Evolutionary conservation across 2,113 vertebrate genomes (phyloP).

Genomic region (Neogobius melanostomus): DNA sequence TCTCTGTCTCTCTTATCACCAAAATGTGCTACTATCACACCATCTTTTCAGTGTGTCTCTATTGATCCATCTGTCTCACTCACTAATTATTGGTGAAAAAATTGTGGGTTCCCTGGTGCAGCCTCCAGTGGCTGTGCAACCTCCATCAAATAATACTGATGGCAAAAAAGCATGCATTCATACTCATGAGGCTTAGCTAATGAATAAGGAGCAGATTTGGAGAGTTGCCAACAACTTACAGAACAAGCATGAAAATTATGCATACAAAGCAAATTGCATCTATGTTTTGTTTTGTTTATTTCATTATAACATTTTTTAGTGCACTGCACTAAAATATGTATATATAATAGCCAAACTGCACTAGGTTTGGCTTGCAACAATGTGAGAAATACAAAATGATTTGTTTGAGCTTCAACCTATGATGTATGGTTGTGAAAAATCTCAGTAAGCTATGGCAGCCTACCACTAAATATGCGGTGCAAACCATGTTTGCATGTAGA

Average conservation of each 20-base stretch:
- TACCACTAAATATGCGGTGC: too few species aligned
- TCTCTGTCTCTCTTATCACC: slow-evolving; percentile 44
- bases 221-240: background rate
- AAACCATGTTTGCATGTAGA: too few species aligned
- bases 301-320: too few species aligned
- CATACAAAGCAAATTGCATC: background rate
- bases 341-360: too few species aligned
- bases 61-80: slow-evolving; percentile 50
- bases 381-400: too few species aligned
- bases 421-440: too few species aligned
- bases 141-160: background rate
- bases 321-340: too few species aligned
- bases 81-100: slow-evolving; percentile 54
- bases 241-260: background rate
- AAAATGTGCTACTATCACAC: slow-evolving; percentile 37
- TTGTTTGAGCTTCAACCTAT: too few species aligned
- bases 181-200: background rate
- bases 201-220: background rate
- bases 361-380: too few species aligned
- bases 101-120: slow-evolving; percentile 66
- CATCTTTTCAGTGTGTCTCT: slow-evolving; percentile 47
- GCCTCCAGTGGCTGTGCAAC: slow-evolving; percentile 75
- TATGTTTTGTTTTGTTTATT: too few species aligned
- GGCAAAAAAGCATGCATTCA: background rate
- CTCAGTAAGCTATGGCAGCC: too few species aligned